A percentile compares a stretch with the other conserved stretches of the same genome.
phyloP scores from a whole-genome alignment of 1,140 invertebrate species.

The Drosophila sucinea region DNA sequence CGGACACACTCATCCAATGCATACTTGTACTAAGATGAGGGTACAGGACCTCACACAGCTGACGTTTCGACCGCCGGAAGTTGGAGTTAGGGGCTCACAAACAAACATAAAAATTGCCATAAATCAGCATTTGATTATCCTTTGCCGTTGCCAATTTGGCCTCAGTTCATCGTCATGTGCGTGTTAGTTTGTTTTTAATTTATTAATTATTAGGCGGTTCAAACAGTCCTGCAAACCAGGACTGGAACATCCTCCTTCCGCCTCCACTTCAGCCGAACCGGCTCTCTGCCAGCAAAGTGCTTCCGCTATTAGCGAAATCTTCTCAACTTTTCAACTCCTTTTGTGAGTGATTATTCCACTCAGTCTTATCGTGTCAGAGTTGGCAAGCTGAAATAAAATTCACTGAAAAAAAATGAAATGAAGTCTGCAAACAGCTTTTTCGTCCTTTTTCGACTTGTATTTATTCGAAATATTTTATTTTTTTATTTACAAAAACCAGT shows the following conservation, averaged over 20 bases:
- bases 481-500: too few species aligned
- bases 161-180: slow-evolving; percentile 58
- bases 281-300: slow-evolving; percentile 35
- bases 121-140: slow-evolving; percentile 81
- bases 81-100: slow-evolving; percentile 19
- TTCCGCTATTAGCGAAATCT: slow-evolving; percentile 76
- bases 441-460: too few species aligned
- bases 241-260: slow-evolving; percentile 9
- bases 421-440: too few species aligned
- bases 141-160: slow-evolving; percentile 56
- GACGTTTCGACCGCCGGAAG: slow-evolving; percentile 65
- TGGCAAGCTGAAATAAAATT: background rate
- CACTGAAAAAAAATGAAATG: too few species aligned
- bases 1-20: background rate
- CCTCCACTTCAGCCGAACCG: background rate
- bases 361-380: slow-evolving; percentile 3
- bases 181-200: slow-evolving; percentile 79
- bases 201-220: slow-evolving; percentile 79
- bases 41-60: slow-evolving; percentile 78
- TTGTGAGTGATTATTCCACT: slow-evolving; percentile 27
- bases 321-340: slow-evolving; percentile 19
- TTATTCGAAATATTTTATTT: too few species aligned
- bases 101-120: slow-evolving; percentile 64
- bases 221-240: slow-evolving; percentile 2
- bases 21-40: slow-evolving; percentile 24